These are phyloP conservation scores for Gastrophysa polygoni DNA, from an alignment of 2,888 invertebrate genomes.

Conservation along the genomic window DNA sequence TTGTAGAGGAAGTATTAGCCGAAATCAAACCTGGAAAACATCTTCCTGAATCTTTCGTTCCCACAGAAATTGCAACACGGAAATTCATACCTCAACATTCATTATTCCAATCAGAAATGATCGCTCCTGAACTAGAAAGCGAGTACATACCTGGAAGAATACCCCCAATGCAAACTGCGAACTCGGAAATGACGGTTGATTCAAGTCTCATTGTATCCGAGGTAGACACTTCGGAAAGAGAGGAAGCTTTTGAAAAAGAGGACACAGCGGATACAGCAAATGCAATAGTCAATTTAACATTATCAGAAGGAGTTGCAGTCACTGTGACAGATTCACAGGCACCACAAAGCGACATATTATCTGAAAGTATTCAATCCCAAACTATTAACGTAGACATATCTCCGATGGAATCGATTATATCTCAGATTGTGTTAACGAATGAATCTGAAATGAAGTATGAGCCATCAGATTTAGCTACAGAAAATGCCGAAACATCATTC, in stretches of 20 bases:
- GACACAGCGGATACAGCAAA: conserved; percentile 56
- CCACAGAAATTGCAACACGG: conserved; percentile 75
- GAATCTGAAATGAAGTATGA: conserved; percentile 66
- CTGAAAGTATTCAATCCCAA: conserved; percentile 61
- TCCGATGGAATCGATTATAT: conserved; percentile 67
- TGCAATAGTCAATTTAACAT: conserved; percentile 61
- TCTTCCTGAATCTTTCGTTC: conserved; percentile 78
- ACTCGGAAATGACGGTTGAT: conserved; percentile 64
- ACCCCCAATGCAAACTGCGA: conserved; percentile 68
- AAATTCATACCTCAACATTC: conserved; percentile 70
- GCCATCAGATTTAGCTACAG: conserved; percentile 54
- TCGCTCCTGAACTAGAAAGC: conserved; percentile 74
- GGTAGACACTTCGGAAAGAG: conserved; percentile 69
- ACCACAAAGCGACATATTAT: conserved; percentile 63
- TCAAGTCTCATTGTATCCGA: conserved; percentile 66
- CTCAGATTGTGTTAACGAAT: conserved; percentile 63
- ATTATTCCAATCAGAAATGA: conserved; percentile 67
- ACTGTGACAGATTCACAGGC: conserved; percentile 69
- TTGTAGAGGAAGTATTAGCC: conserved; percentile 71
- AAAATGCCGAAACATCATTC: conserved; percentile 61
- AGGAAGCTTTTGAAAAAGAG: conserved; percentile 62
- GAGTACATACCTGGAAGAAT: conserved; percentile 64
- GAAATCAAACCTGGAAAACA: conserved; percentile 78
- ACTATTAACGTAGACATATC: conserved; percentile 66
- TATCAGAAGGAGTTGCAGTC: conserved; percentile 65